phyloP scores from a whole-genome alignment of 53 echinoderm and acorn worm genomes.

The Zoroaster sp. region DNA sequence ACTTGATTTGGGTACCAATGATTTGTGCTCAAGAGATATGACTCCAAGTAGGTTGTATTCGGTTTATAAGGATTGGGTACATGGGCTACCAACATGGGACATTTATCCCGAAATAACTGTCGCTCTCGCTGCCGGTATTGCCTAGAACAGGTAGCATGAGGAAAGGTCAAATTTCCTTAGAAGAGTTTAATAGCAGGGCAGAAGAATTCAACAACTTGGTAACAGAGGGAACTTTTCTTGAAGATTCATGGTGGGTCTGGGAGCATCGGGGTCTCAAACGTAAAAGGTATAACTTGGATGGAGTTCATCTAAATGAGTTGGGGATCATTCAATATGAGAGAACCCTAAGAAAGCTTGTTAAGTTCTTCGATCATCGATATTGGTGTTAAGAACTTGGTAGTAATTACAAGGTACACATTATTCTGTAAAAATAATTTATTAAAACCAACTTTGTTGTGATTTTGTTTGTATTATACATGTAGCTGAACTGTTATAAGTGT shows the following conservation, averaged over 20 bases:
- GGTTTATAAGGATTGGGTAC: background rate
- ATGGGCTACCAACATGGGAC: background rate
- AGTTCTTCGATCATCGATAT: background rate
- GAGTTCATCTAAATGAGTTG: constrained; percentile 6
- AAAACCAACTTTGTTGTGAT: too few species aligned
- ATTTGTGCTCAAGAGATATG: background rate
- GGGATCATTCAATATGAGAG: background rate
- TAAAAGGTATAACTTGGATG: constrained; percentile 17
- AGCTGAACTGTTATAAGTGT: too few species aligned
- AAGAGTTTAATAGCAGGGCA: constrained; percentile 1
- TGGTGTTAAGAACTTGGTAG: too few species aligned
- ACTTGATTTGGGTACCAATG: constrained; percentile 31
- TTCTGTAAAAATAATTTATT: too few species aligned
- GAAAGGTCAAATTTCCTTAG: background rate
- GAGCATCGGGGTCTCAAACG: background rate
- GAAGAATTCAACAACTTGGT: background rate
- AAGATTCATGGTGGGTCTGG: constrained; percentile 34
- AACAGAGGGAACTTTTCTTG: background rate
- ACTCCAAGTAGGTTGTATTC: background rate
- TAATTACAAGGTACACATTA: too few species aligned
- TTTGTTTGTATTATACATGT: too few species aligned
- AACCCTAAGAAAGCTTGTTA: background rate
- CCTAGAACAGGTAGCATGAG: background rate
- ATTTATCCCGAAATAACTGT: background rate
- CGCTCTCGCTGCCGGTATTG: constrained; percentile 28